These are phyloP conservation scores for Oxycera nigricornis DNA, from an alignment of 2,888 invertebrate genomes.

Conservation along the genomic window DNA sequence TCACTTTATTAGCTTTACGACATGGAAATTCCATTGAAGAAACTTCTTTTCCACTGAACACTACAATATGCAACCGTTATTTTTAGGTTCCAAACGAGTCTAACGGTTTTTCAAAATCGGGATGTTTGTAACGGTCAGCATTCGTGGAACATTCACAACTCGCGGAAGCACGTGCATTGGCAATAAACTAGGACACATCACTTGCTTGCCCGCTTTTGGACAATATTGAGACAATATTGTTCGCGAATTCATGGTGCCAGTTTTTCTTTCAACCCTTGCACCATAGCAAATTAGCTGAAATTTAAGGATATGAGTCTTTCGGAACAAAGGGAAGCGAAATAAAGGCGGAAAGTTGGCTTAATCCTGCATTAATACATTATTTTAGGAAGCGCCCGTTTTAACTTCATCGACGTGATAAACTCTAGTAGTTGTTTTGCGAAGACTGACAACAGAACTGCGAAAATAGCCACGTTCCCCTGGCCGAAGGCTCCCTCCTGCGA, in stretches of 20 bases:
- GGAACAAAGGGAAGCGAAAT: background rate
- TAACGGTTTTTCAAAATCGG: too few relatives aligned
- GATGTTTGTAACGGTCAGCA: background rate
- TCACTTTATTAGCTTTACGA: background rate
- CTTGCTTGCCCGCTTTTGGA: background rate
- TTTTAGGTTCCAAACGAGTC: too few relatives aligned
- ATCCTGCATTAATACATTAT: too few relatives aligned
- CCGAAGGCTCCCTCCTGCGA: conserved; percentile 19
- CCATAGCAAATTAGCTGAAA: background rate
- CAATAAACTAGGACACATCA: background rate
- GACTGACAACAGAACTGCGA: conserved; percentile 39
- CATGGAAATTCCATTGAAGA: too few relatives aligned
- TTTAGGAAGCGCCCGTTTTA: conserved; percentile 31
- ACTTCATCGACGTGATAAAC: conserved; percentile 30
- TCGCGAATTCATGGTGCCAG: background rate
- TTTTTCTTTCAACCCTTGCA: background rate
- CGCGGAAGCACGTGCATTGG: background rate
- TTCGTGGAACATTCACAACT: background rate
- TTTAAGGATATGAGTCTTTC: background rate
- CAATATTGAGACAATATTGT: conserved; percentile 13
- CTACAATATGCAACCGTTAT: too few relatives aligned
- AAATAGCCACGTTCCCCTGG: conserved; percentile 21
- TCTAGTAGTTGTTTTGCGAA: conserved; percentile 31
- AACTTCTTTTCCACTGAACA: too few relatives aligned
- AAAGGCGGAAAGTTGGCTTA: too few relatives aligned